Percentiles rank a stretch among this genome's conserved stretches.
These are phyloP conservation scores for Anarsia innoxiella DNA, from an alignment of 2,888 invertebrate species.

Conservation along the genomic window DNA sequence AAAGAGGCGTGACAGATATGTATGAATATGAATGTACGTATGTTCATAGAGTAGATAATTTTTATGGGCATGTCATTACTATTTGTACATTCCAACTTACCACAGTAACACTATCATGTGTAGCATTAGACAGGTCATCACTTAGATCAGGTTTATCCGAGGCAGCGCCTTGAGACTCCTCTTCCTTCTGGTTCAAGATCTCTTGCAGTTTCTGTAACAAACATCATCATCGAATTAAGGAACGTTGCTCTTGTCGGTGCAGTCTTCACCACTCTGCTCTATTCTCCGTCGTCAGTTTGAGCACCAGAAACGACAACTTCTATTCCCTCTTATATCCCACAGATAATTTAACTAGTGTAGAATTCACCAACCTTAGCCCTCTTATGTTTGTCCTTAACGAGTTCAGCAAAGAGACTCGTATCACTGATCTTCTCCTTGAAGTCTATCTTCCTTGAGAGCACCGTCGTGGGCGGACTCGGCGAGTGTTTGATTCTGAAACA, in stretches of 20 bases:
- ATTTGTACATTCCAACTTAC: constrained; percentile 24
- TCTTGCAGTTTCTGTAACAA: constrained; percentile 76
- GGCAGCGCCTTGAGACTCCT: constrained; percentile 62
- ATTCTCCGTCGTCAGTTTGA: too few relatives aligned
- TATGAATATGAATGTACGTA: too few relatives aligned
- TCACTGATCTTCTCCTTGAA: constrained; percentile 89
- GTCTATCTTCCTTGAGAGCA: constrained; percentile 73
- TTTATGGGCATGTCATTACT: too few relatives aligned
- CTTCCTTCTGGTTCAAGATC: constrained; percentile 80
- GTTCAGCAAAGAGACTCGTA: constrained; percentile 91
- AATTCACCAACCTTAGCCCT: constrained; percentile 79
- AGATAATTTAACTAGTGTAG: too few relatives aligned
- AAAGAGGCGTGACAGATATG: too few relatives aligned
- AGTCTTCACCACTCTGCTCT: too few relatives aligned
- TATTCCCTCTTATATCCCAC: too few relatives aligned
- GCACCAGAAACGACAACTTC: too few relatives aligned
- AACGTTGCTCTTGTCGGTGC: too few relatives aligned
- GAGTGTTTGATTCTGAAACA: constrained; percentile 46
- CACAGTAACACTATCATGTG: constrained; percentile 47
- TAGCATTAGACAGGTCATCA: constrained; percentile 51
- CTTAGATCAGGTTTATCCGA: constrained; percentile 46
- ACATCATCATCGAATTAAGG: too few relatives aligned
- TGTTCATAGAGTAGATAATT: too few relatives aligned
- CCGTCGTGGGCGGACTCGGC: constrained; percentile 51
- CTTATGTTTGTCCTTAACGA: constrained; percentile 90